Evolutionary conservation across 2,888 invertebrate genomes (phyloP), one percentile per base, ranked within the genome.

Genomic region (Augiades crinisus): DNA sequence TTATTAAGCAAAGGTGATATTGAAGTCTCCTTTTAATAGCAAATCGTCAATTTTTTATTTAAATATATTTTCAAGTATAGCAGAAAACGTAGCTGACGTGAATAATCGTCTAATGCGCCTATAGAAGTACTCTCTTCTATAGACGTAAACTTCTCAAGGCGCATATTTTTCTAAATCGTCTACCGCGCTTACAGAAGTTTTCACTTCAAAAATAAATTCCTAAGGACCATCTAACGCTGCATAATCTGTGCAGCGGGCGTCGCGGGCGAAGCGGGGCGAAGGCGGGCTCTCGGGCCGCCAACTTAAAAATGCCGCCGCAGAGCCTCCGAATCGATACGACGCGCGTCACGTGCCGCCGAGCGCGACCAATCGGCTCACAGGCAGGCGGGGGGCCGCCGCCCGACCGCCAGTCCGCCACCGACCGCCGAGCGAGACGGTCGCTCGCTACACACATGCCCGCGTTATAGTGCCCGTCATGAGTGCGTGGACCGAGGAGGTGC

Each of bases 231-330:
- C 64, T 66, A 56, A 19, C 10, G 14, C 36, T 51, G 43, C 52
- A 38, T 79, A 64, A 38, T 84, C 73, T 79, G 54, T 68, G 58
- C 13, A 49, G 67, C 73, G 73, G 75, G 78, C 70, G 77, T 68
- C 64, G 75, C 70, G 76, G 71, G 72, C 70, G 66, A 80, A 70
- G 84, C 81, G 87, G 85, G 85, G 67, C 72, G 80, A 68, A 77
- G 85, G 85, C 83, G 85, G 85, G 75, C 78, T 79, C 81, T 83
- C 83, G 70, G 80, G 69, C 79, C 81, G 84, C 81, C 85, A 93
- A 93, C 92, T 94, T 94, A 93, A 94, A 94, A 94, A 94, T 94
- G 93, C 93, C 93, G 93, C 93, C 93, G 93, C 92, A 91, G 91
- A 91, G 92, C 91, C 91, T 92, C 92, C 93, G 93, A 94, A 94